Evolutionary conservation across 2,113 vertebrate genomes (phyloP), one percentile per base, ranked within the genome.

Genomic region (Periophthalmus modestus): DNA sequence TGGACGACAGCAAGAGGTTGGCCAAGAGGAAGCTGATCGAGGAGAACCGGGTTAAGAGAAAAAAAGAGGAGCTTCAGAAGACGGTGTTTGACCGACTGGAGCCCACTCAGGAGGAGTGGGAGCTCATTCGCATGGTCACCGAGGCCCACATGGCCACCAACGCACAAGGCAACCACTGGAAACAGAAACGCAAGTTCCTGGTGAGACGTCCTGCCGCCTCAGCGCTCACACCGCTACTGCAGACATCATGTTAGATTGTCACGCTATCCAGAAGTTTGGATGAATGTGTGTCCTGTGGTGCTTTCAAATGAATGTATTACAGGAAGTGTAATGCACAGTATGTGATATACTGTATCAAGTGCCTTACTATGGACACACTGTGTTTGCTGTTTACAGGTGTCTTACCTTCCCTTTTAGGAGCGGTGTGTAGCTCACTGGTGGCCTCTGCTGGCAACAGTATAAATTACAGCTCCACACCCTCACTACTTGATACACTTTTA

Each of bases 121-220:
- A 97, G 72, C 95, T 99, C 69, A 98, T 99, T 86, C 96, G 95
- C 33, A 93, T 96, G 12, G 97, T 98, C 87, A 98, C 96, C 0
- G 97, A 98, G 87, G 98, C 98, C 79, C 98, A 99, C 5, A 95
- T 98, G 94, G 93, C 96, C 83, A 99, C 98, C 23, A 99, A 98
- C 28, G 98, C 98, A 78, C 97, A 98, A 87, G 98, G 96, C 88
- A 98, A 95, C 93, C 96, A 98, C 91, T 99, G 97, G 97, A 99
- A 98, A 90, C 96, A 98, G 93, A 98, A 98, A 67, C 93, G 97
- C 87, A 99, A 98, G 93, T 98, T 99, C 94, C 93, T 98, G 97
- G 98, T 98, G 94, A 94, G 94, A 81, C 33, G 33, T 59, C 85
- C 61, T 59, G 46, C 74, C 73, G 75, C 66, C 18, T 62, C 13